Evolutionary conservation across 2,888 invertebrate species (phyloP), one percentile per base, ranked within the genome.

Genomic region (Trichopria drosophilae): DNA sequence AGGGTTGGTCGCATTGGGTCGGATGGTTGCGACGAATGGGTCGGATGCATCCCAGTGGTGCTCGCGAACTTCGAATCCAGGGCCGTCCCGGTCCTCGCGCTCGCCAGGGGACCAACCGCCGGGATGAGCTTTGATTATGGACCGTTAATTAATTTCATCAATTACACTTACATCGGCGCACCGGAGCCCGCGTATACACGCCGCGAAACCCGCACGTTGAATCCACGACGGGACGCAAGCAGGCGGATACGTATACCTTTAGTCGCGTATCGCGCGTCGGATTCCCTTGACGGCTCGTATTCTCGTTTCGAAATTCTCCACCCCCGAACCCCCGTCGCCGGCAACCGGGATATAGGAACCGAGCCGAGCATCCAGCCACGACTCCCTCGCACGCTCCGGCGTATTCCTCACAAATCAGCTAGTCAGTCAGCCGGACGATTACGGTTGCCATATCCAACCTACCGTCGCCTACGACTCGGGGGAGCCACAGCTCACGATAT

Each of bases 141-240:
- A 58, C 59, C 57, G 59, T 65, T 65, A 65, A 65, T 65, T 65
- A 65, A 65, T 65, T 64, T 65, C 62, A 56, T 58, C 64, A 63
- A 60, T 65, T 65, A 65, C 58, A 62, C 51, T 57, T 39, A 54
- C 57, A 45, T 34, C 34, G 15, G 28, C 12, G 19, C 18, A 28
- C 3, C 12, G 4, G 16, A n/a, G n/a, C 20, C 28, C 26, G 40
- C 31, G 44, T 31, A 22, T 18, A 22, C 24, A n/a, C 23, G 29
- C 22, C 16, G 19, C 12, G 6, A 10, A 47, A 18, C 9, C n/a
- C 39, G n/a, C 6, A 12, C 28, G 45, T 41, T 26, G 51, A 35
- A 39, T 37, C 28, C 37, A 9, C 4, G 23, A 12, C 10, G 6
- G 6, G 16, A 4, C 23, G 22, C 35, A 3, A 24, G 22, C 18